Evolutionary conservation across 1,140 invertebrate genomes (phyloP), one percentile per base, ranked within the genome.

Genomic region (Drosophila busckii): DNA sequence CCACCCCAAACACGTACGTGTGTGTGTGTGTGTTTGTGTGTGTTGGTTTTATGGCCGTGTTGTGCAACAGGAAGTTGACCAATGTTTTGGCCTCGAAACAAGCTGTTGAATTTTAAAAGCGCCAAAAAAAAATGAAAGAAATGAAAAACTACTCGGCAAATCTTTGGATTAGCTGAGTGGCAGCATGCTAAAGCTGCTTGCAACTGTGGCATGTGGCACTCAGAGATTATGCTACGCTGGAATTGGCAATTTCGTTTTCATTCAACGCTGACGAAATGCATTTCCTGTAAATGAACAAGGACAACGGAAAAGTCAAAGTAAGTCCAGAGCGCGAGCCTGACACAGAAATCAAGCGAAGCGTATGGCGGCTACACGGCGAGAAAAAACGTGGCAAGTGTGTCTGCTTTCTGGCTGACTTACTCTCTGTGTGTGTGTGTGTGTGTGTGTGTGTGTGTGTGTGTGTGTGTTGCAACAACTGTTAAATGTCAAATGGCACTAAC

Each of bases 241-340:
- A 80, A 80, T 80, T 82, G 73, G 58, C 73, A 80, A 80, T 80
- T 80, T 80, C 59, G 42, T 69, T 80, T 80, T 80, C 68, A 80
- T 82, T 80, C 68, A 71, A 65, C 54, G 58, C 54, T 71, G 73
- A 80, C 68, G 73, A 80, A 80, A 80, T 80, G 73, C 73, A 80
- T 73, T 80, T 80, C 73, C 73, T 73, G 73, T n/a, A 64, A 80
- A 80, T 71, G 67, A 61, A 68, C 48, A 58, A 54, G 45, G 73
- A 63, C 66, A 62, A 55, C 34, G 59, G 50, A 50, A 49, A 38
- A 42, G 29, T 35, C 49, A 25, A 48, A 63, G 70, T 62, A 67
- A 59, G 44, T 55, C n/a, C n/a, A n/a, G n/a, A n/a, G 61, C 61
- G 60, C 54, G 48, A 10, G 40, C 15, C 46, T 52, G 70, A 44